Evolutionary conservation across 2,797 vertebrate genomes (phyloP), one percentile per base, ranked within the genome.

Genomic region (Enteromius trimaculatus): DNA sequence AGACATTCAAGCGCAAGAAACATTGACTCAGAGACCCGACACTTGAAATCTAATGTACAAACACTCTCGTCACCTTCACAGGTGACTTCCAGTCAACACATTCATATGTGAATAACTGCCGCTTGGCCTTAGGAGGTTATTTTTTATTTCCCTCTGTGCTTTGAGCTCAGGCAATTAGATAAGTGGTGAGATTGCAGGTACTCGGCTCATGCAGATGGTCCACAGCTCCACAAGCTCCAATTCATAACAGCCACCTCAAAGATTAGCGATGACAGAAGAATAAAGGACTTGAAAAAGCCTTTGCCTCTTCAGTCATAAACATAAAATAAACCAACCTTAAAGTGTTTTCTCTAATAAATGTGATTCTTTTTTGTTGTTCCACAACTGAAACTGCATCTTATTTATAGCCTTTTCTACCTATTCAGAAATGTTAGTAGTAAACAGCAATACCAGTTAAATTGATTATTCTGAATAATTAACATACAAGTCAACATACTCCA

Each of bases 131-230:
- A 39, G 29, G 71, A 77, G 44, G 62, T 72, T 60, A 44, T 29
- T 68, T 71, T 47, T 72, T 68, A 29, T 53, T 39, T 58, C 31
- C 64, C 47, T 31, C n/a, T 58, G 65, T 72, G 72, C 23, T 49
- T 49, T 82, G 53, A 75, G 62, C 31, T 47, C 44, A 83, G 55
- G 58, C 78, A 76, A 80, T 85, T 76, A 76, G 76, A 82, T 64
- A 42, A 77, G 42, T 70, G 66, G 19, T 6, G 31, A 81, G 66
- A 85, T 42, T 37, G 51, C 47, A 55, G 80, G 47, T 66, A 26
- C 58, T 71, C 4, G 19, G 55, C 66, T 47, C 19, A 53, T 70
- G 76, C 80, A 85, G 66, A 77, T 77, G 44, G 65, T 42, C 37
- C 34, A 77, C 80, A 58, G 21, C 9, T 55, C 70, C 47, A 44